Conservation (phyloP, 2,113 vertebrate species). For the Anarhynchus alexandrinus region DNA sequence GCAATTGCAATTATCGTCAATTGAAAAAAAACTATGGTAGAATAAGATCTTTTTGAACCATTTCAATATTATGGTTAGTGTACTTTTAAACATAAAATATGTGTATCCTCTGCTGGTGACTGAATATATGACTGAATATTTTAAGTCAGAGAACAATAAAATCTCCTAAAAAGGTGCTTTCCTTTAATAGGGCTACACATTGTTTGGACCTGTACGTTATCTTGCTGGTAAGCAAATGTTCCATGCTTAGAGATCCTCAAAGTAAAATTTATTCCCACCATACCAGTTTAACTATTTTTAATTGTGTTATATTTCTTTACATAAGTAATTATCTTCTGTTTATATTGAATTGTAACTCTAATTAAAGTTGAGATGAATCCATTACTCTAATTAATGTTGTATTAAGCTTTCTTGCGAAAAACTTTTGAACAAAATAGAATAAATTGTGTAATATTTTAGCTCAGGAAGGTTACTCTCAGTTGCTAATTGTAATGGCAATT, state of each 20-base stretch:
- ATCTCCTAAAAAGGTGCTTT: not conserved
- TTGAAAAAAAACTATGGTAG: not conserved
- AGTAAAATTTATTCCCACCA: constrained; percentile 1
- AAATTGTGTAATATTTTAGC: constrained; percentile 16
- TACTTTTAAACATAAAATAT: not conserved
- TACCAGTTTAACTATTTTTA: not conserved
- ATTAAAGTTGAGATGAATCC: constrained; percentile 7
- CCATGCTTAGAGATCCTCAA: not conserved
- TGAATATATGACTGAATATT: not conserved
- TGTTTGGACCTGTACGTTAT: not conserved
- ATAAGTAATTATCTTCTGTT: not conserved
- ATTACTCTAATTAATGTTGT: constrained; percentile 21
- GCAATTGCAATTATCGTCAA: not conserved
- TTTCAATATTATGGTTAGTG: not conserved
- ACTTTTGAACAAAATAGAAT: constrained; percentile 8
- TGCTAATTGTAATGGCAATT: not conserved
- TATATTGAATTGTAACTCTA: constrained; percentile 4
- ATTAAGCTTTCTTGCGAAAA: constrained; percentile 29
- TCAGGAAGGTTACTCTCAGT: not conserved
- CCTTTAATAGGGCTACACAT: not conserved
- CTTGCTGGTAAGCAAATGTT: not conserved
- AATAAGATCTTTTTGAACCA: not conserved
- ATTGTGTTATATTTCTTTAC: not conserved
- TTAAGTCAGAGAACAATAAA: not conserved
- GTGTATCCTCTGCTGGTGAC: not conserved